Evolutionary conservation across 1,140 invertebrate genomes (phyloP), one percentile per base, ranked within the genome.

Genomic region (Aphaenogaster rudis): DNA sequence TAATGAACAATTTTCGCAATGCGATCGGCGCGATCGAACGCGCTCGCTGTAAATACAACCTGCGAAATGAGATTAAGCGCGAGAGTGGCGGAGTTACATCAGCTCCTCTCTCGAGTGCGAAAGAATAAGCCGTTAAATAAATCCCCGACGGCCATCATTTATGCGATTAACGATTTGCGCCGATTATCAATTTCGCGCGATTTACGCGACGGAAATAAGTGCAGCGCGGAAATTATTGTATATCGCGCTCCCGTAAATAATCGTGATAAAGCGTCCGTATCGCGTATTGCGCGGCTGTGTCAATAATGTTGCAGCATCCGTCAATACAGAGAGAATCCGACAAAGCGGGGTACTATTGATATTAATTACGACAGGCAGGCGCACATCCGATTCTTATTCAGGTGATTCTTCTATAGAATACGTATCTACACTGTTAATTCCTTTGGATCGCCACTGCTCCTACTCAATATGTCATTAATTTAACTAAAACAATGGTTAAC

Each of bases 1-100:
- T 61, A 33, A 74, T 15, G 15, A 48, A 48, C 36, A 54, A 67
- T 67, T 80, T 28, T 28, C 78, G 28, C 6, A 28, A 69, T 69
- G 33, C 21, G 8, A 67, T 28, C 21, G 28, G n/a, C 48, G 28
- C 2, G 28, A 69, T 69, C 63, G 48, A 81, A 69, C 13, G 15
- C 28, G 7, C 39, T 33, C 21, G 13, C 15, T 69, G 48, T 42
- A 71, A 81, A 21, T 69, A 71, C 17, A 66, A 64, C 4, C 54
- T 80, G 42, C 33, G 45, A 50, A 54, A 80, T 54, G 2, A 81
- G n/a, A 81, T 69, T 81, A 81, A 64, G 48, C n/a, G 48, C 11
- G 7, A 42, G 17, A 66, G 28, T 7, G 11, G 33, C 42, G 0
- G 28, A 28, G 3, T 79, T 79, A n/a, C 21, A 79, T 66, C 17